Evolutionary conservation across 2,888 invertebrate genomes (phyloP).

Genomic region (Dryococelus australis): DNA sequence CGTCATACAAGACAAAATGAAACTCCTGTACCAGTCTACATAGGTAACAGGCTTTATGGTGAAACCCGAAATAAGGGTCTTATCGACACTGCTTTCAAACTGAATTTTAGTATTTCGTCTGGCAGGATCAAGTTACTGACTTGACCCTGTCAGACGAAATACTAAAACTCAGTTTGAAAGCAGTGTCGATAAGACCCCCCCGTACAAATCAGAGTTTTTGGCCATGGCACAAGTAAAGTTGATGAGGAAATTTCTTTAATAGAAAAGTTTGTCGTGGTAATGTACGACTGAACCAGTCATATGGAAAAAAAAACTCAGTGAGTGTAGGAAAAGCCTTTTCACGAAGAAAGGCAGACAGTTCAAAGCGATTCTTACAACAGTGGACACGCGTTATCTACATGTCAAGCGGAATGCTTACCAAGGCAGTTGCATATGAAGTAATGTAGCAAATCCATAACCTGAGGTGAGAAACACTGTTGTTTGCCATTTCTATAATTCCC

Average conservation of each 20-base stretch:
- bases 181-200: neutral
- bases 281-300: too few relatives aligned
- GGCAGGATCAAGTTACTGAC: neutral
- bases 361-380: neutral
- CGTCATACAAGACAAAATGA: neutral
- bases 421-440: neutral
- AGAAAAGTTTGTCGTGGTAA: too few relatives aligned
- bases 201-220: neutral
- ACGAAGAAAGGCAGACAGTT: neutral
- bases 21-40: slow-evolving; percentile 13
- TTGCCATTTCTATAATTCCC: neutral
- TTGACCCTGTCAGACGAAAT: neutral
- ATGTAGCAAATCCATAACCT: neutral
- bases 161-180: neutral
- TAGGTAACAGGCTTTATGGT: slow-evolving; percentile 7
- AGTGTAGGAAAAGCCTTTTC: neutral
- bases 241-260: neutral
- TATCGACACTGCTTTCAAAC: slow-evolving; percentile 10
- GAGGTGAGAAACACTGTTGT: neutral
- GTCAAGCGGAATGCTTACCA: neutral
- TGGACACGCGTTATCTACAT: neutral
- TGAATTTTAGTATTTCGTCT: neutral
- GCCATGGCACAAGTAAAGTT: slow-evolving; percentile 1
- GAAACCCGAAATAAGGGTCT: slow-evolving; percentile 18
- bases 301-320: neutral